Evolutionary conservation across 2,888 invertebrate species (phyloP).

Genomic region (Dicyrtomina minuta): DNA sequence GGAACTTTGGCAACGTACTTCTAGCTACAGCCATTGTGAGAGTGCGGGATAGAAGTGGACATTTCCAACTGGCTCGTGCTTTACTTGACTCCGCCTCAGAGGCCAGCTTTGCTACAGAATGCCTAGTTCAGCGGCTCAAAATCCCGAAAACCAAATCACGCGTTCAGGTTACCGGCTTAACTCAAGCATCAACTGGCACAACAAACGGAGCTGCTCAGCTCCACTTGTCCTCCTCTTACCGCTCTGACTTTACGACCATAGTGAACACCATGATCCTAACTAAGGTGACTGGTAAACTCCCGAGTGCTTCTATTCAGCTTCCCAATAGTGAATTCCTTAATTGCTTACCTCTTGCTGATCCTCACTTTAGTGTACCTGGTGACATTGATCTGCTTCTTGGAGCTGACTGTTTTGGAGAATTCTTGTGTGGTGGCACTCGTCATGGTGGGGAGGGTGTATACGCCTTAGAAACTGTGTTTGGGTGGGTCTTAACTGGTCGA

Average conservation of each 20-base stretch:
- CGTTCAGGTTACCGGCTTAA: conserved; percentile 7
- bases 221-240: neutral
- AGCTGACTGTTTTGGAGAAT: neutral
- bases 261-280: neutral
- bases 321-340: neutral
- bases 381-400: conserved; percentile 27
- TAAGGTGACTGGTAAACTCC: neutral
- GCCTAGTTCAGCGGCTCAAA: neutral
- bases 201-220: neutral
- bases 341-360: conserved; percentile 18
- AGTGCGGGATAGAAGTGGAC: conserved; percentile 9
- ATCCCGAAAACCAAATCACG: neutral
- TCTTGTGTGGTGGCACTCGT: neutral
- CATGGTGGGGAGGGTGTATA: neutral
- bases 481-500: conserved; percentile 6
- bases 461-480: neutral
- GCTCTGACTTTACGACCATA: neutral
- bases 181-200: neutral
- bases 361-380: conserved; percentile 17
- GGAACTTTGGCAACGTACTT: neutral
- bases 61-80: neutral
- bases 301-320: neutral
- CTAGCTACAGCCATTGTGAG: conserved; percentile 6
- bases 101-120: conserved; percentile 5
- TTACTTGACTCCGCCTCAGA: conserved; percentile 17